Percentiles rank a stretch among this genome's conserved stretches.
Evolutionary conservation across 2,113 vertebrate species (phyloP).

Genomic region (Zonotrichia leucophrys): DNA sequence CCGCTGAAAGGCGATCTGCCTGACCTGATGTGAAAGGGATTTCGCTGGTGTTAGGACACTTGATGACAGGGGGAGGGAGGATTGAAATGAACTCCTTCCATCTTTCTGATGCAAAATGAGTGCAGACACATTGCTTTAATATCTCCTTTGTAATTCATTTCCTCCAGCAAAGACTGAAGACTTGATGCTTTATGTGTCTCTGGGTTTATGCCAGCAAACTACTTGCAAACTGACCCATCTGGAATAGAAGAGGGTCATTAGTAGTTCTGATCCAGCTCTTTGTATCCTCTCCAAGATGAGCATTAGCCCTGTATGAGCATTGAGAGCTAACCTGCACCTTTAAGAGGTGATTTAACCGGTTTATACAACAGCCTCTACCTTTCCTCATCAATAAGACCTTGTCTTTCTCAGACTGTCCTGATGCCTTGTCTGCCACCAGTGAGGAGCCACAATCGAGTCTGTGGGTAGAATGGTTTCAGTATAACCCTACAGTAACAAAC

Average conservation of each 20-base stretch:
- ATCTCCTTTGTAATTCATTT: conserved; percentile 62
- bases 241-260: conserved; percentile 16
- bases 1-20: conserved; percentile 65
- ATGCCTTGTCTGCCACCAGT: not conserved
- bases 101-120: conserved; percentile 63
- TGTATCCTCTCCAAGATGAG: not conserved
- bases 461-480: not conserved
- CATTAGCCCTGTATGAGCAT: not conserved
- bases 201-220: conserved; percentile 41
- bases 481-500: not conserved
- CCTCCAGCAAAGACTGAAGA: conserved; percentile 43
- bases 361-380: not conserved
- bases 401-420: not conserved
- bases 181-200: conserved; percentile 28
- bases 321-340: not conserved
- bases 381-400: not conserved
- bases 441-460: not conserved
- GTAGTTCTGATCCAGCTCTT: conserved; percentile 3
- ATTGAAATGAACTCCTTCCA: conserved; percentile 46
- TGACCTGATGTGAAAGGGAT: conserved; percentile 63
- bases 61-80: conserved; percentile 54
- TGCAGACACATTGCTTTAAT: conserved; percentile 67
- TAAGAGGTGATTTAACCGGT: not conserved
- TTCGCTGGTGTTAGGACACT: conserved; percentile 57
- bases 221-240: conserved; percentile 42